phyloP scores from a whole-genome alignment of 2,888 invertebrate genomes.

The Eupithecia pulchellata region DNA sequence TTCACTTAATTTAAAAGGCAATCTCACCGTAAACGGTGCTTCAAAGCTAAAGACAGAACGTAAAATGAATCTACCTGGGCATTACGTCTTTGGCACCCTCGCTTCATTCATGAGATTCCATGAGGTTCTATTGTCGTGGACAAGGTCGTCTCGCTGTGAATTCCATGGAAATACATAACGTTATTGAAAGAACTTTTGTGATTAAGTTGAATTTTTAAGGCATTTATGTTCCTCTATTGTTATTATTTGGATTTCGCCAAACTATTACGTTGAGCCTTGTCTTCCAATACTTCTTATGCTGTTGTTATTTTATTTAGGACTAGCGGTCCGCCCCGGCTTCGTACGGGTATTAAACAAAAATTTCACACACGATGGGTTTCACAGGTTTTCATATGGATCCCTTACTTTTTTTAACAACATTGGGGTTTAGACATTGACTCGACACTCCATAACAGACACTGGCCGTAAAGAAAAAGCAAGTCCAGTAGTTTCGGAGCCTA shows the following conservation, averaged over 20 bases:
- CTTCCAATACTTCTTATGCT: background rate
- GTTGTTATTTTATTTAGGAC: no score
- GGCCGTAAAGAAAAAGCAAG: no score
- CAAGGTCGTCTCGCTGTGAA: conserved; percentile 46
- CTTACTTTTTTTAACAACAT: no score
- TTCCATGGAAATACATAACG: conserved; percentile 63
- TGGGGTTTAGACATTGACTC: no score
- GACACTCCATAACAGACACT: no score
- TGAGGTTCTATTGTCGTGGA: conserved; percentile 49
- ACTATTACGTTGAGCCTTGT: background rate
- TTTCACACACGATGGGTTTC: no score
- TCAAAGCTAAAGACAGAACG: conserved; percentile 34
- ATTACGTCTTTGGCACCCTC: conserved; percentile 56
- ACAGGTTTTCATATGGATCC: no score
- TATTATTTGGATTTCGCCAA: background rate
- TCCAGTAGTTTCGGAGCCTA: no score
- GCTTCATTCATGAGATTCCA: conserved; percentile 68
- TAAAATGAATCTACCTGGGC: conserved; percentile 57
- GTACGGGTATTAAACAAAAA: no score
- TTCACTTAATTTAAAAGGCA: conserved; percentile 20
- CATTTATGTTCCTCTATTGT: conserved; percentile 9
- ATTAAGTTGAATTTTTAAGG: conserved; percentile 15
- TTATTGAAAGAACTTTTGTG: conserved; percentile 40
- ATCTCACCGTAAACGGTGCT: conserved; percentile 11
- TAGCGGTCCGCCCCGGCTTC: no score